Evolutionary conservation across 1,140 invertebrate species (phyloP).

Genomic region (Gonatopus flavifemur): DNA sequence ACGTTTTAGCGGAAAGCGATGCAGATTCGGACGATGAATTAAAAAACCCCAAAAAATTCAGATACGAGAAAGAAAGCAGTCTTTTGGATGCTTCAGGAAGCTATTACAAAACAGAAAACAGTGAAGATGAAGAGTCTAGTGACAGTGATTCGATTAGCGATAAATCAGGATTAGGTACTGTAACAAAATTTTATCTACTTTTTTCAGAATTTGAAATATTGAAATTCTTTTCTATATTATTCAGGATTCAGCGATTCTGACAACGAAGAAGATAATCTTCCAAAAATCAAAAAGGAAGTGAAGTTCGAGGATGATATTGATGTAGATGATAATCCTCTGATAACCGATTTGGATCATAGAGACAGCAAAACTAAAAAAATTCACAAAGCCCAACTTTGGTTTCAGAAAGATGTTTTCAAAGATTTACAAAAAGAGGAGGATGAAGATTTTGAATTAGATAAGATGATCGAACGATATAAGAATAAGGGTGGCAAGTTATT

Average conservation of each 20-base stretch:
- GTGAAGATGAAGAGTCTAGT: conserved; percentile 64
- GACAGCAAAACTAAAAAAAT: conserved; percentile 71
- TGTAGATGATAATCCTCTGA: conserved; percentile 70
- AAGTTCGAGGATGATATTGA: conserved; percentile 47
- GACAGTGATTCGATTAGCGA: conserved; percentile 58
- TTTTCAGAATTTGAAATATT: not conserved
- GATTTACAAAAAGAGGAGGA: conserved; percentile 78
- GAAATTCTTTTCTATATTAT: conserved; percentile 32
- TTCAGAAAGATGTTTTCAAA: conserved; percentile 87
- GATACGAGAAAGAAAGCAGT: conserved; percentile 69
- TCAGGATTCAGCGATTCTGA: conserved; percentile 63
- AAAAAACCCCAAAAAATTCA: conserved; percentile 60
- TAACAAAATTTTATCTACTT: conserved; percentile 9
- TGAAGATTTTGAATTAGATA: conserved; percentile 85
- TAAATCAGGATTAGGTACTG: conserved; percentile 66
- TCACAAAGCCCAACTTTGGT: conserved; percentile 84
- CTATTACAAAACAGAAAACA: conserved; percentile 74
- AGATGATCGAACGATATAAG: conserved; percentile 72
- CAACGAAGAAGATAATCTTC: conserved; percentile 42
- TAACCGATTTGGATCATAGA: conserved; percentile 81
- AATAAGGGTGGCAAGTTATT: conserved; percentile 68
- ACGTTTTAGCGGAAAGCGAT: conserved; percentile 69
- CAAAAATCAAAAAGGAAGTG: conserved; percentile 35
- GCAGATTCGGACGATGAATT: conserved; percentile 65
- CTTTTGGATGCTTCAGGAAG: conserved; percentile 73